Conservation (phyloP, 2,797 vertebrate species). For the Anguilla anguilla region DNA sequence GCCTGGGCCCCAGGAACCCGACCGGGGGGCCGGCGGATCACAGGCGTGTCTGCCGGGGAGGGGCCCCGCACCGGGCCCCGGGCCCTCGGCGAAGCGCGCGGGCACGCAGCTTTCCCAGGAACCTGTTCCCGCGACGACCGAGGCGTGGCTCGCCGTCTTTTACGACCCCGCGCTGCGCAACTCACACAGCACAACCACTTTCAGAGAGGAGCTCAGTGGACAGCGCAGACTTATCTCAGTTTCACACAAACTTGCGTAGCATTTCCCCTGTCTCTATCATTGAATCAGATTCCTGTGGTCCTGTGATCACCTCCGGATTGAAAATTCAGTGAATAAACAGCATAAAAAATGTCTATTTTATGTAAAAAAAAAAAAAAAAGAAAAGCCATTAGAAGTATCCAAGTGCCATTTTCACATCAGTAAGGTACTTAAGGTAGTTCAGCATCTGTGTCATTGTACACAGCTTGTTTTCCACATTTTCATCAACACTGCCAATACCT, state of each 20-base stretch:
- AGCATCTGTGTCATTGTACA: too few species aligned
- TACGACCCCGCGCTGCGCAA: too few species aligned
- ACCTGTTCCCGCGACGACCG: not conserved
- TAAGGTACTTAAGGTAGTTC: not conserved
- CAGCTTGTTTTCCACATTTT: too few species aligned
- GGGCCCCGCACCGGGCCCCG: not conserved
- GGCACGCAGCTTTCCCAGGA: conserved; percentile 5
- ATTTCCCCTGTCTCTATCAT: not conserved
- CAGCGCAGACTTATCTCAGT: not conserved
- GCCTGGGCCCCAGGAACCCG: conserved; percentile 59
- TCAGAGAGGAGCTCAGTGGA: too few species aligned
- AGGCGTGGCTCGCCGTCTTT: too few species aligned
- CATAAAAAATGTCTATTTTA: not conserved
- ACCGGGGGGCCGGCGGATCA: conserved; percentile 45
- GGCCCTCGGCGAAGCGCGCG: not conserved
- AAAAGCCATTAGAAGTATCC: not conserved
- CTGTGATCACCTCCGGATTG: not conserved
- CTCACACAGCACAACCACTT: too few species aligned
- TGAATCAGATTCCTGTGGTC: not conserved
- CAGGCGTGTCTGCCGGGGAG: not conserved
- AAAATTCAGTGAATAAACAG: not conserved
- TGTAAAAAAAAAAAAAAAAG: too few species aligned
- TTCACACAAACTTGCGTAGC: not conserved
- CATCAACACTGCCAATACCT: too few species aligned
- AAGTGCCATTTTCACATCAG: not conserved